Conservation (phyloP, 2,888 invertebrate species). For the Rhagophthalmus giganteus region DNA sequence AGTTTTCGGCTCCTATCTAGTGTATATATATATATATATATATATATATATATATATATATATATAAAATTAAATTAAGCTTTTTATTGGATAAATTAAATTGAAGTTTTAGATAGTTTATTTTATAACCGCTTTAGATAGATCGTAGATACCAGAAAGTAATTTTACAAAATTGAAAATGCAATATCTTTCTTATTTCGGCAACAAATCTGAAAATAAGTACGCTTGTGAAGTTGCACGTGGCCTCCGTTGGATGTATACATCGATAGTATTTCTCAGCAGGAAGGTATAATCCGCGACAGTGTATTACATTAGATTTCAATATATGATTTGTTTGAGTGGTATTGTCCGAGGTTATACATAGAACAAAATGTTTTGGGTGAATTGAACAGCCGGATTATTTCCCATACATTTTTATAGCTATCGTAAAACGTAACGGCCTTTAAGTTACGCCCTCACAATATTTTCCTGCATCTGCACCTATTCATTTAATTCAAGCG, state of each 20-base stretch:
- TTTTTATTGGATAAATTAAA: too few relatives aligned
- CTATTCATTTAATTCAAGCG: conserved; percentile 13
- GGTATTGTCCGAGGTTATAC: conserved; percentile 20
- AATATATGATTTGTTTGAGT: conserved; percentile 28
- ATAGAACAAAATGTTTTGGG: conserved; percentile 20
- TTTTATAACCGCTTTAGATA: too few relatives aligned
- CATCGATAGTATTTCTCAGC: conserved; percentile 29
- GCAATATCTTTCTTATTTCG: too few relatives aligned
- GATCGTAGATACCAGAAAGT: too few relatives aligned
- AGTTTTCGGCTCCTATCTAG: too few relatives aligned
- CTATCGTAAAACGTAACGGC: conserved; percentile 36
- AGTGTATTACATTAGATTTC: conserved; percentile 31
- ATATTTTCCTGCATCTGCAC: conserved; percentile 18
- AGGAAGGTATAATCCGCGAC: conserved; percentile 30
- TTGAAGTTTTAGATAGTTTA: too few relatives aligned
- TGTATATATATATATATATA: too few relatives aligned
- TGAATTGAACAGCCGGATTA: conserved; percentile 31
- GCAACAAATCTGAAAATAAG: conserved; percentile 6
- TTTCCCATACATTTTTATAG: conserved; percentile 35
- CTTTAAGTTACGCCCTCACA: conserved; percentile 18
- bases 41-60: too few relatives aligned
- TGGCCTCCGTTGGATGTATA: too few relatives aligned
- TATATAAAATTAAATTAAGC: too few relatives aligned
- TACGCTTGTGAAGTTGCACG: conserved; percentile 23
- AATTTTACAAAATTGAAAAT: too few relatives aligned